Percentiles rank a stretch among this genome's conserved stretches.
These are phyloP conservation scores for Caenorhabditis briggsae DNA, from an alignment of 1,140 invertebrate species.

Conservation along the genomic window DNA sequence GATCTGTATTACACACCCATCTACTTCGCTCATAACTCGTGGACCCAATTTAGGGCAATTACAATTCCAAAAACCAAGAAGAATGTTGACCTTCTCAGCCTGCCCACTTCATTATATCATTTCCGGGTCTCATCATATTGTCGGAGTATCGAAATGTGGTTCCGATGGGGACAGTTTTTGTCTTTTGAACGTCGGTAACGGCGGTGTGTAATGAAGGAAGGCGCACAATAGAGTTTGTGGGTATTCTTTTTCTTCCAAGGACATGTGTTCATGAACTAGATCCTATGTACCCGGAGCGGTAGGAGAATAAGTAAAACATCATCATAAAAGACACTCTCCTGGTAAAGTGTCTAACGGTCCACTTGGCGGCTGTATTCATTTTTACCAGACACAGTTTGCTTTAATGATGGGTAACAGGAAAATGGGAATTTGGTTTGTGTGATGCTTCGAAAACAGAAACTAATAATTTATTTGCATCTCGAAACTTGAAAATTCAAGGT, in stretches of 20 bases:
- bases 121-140: neutral
- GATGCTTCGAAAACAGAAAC: no score
- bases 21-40: no score
- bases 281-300: conserved; percentile 11
- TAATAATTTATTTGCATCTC: no score
- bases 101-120: neutral
- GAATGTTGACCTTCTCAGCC: neutral
- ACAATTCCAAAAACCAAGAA: neutral
- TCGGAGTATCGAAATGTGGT: neutral
- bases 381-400: neutral
- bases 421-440: no score
- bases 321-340: neutral
- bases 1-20: neutral
- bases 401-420: no score
- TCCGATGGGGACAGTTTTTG: no score
- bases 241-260: conserved; percentile 17
- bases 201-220: conserved; percentile 26
- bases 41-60: no score
- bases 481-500: no score
- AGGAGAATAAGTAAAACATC: conserved; percentile 30
- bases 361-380: neutral
- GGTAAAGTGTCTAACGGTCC: conserved; percentile 12
- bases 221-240: conserved; percentile 26
- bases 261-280: conserved; percentile 46
- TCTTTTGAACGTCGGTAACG: neutral